phyloP scores from a whole-genome alignment of 2,888 invertebrate species.

The Chalcis sispes region DNA sequence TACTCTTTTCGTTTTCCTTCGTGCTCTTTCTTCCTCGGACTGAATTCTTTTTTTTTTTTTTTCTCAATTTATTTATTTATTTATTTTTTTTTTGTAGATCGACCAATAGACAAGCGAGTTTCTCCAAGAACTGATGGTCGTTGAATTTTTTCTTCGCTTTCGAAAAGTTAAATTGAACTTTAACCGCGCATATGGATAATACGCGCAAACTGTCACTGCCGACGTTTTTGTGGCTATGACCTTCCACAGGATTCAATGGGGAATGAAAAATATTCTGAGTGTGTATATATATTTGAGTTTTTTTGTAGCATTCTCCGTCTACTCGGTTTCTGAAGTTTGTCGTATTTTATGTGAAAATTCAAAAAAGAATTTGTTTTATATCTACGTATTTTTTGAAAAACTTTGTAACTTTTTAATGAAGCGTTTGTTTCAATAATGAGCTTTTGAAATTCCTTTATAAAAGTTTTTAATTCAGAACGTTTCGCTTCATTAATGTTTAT shows the following conservation, averaged over 20 bases:
- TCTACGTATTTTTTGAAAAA: too few species aligned
- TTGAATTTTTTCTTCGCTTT: conserved; percentile 17
- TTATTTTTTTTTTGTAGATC: conserved; percentile 8
- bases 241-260: conserved; percentile 10
- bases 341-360: too few species aligned
- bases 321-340: too few species aligned
- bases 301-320: too few species aligned
- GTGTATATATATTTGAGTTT: not conserved
- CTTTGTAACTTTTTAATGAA: too few species aligned
- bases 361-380: too few species aligned
- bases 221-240: not conserved
- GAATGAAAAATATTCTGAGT: not conserved
- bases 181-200: not conserved
- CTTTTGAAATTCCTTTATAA: too few species aligned
- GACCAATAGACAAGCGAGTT: not conserved
- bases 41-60: not conserved
- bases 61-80: not conserved
- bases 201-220: not conserved
- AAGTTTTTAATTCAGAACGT: not conserved
- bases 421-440: too few species aligned
- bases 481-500: too few species aligned
- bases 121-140: not conserved
- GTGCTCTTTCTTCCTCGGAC: not conserved
- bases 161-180: conserved; percentile 44
- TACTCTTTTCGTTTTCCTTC: not conserved